Base-by-base conservation (phyloP, 2,113 vertebrate species). In the Ciconia maguari region DNA sequence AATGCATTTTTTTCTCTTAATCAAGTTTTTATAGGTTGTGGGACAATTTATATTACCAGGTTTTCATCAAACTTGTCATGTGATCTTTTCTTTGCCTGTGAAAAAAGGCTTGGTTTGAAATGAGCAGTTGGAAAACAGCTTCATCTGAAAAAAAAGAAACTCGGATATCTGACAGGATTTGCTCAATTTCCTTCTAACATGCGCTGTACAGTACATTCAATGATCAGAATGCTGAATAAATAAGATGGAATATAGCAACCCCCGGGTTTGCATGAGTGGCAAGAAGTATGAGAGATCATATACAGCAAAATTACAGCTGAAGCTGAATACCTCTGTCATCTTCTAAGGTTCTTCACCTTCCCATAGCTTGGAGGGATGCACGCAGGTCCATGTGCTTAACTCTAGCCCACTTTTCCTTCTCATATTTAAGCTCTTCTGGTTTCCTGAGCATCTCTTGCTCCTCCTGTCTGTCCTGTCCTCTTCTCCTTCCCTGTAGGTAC, bases 151-250 rank as follows among this genome's bases (percentile, higher is more conserved):
- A 68, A 27, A 61, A 81, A 5, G 58, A 51, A 70, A 30, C 42
- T 71, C 6, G 9, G 17, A 14, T 64, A 77, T 17, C 16, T 69
- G 44, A 42, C 5, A 66, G 29, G n/a, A 68, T 88, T 88, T 90
- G 42, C 15, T 14, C 0, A 6, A 1, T 86, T 86, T 91, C 75
- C 22, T 84, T 84, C 27, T 70, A 52, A 60, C 8, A 1, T 41
- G 13, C n/a, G 8, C 20, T 65, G 16, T 42, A 29, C 0, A 0
- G 18, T 81, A 44, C 10, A 49, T 74, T 91, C 11, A 41, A 2
- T 48, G 22, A 42, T 52, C 38, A 8, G 30, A 81, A 36, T 77
- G 12, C 7, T 78, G 51, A 48, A 74, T 77, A 83, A 89, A 54
- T n/a, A 62, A 60, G 48, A 61, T 75, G 41, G 34, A 44, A 27